These are phyloP conservation scores for Drosophila sulfurigaster DNA, from an alignment of 1,140 invertebrate species.

Conservation along the genomic window DNA sequence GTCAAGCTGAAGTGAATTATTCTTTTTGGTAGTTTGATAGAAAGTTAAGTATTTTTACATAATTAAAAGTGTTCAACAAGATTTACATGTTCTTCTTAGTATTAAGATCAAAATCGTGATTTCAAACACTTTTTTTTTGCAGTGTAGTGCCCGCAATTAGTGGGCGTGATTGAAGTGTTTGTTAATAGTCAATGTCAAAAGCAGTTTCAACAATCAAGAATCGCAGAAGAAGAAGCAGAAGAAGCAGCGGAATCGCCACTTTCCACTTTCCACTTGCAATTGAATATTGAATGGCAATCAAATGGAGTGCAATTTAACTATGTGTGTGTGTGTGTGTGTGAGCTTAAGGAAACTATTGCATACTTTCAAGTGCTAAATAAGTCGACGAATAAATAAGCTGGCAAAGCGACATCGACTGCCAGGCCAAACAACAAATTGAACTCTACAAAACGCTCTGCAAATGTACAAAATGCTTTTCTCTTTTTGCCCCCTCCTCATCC, in stretches of 20 bases:
- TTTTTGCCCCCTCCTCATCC: conserved; percentile 1
- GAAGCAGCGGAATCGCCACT: not conserved
- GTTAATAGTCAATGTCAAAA: conserved; percentile 7
- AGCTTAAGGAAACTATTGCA: conserved; percentile 49
- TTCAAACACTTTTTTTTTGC: not conserved
- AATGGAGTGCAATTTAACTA: conserved; percentile 67
- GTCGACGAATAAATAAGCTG: conserved; percentile 52
- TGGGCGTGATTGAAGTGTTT: not conserved
- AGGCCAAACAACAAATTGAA: conserved; percentile 25
- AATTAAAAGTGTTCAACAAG: too few species aligned
- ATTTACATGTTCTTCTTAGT: too few species aligned
- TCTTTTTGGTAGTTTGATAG: too few species aligned
- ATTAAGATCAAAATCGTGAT: too few species aligned
- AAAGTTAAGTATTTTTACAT: too few species aligned
- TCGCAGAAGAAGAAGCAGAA: not conserved
- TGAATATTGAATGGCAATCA: conserved; percentile 67
- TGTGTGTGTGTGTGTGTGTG: not conserved
- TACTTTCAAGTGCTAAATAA: conserved; percentile 72
- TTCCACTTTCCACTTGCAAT: conserved; percentile 28
- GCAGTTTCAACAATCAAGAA: conserved; percentile 11
- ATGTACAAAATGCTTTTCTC: conserved; percentile 18
- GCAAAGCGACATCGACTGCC: conserved; percentile 24
- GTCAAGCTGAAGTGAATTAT: too few species aligned
- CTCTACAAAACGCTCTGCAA: conserved; percentile 30
- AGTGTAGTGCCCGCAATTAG: not conserved